Conservation (phyloP, 2,113 vertebrate species). For the Atractosteus spatula region DNA sequence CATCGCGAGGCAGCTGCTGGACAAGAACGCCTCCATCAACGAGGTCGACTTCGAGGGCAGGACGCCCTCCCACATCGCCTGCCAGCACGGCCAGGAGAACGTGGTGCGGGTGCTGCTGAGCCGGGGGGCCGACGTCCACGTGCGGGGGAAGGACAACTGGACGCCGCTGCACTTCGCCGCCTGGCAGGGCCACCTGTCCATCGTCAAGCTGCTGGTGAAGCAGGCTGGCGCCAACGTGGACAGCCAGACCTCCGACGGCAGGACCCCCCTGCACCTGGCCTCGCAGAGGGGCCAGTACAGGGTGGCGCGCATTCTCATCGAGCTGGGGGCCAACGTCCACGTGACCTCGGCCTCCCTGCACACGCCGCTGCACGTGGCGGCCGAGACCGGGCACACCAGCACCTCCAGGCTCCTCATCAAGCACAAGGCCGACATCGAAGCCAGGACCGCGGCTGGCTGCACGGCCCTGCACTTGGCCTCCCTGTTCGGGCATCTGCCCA, state of each 20-base stretch:
- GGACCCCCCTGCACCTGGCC: slow-evolving; percentile 86
- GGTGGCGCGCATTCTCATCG: slow-evolving; percentile 86
- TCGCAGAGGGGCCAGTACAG: slow-evolving; percentile 91
- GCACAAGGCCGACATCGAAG: slow-evolving; percentile 69
- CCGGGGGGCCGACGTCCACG: slow-evolving; percentile 69
- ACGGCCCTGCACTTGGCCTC: slow-evolving; percentile 84
- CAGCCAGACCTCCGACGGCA: slow-evolving; percentile 78
- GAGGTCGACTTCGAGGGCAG: slow-evolving; percentile 88
- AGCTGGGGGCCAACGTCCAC: slow-evolving; percentile 74
- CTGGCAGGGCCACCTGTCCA: slow-evolving; percentile 91
- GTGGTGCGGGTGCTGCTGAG: slow-evolving; percentile 84
- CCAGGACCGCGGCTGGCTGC: slow-evolving; percentile 62
- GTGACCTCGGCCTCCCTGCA: slow-evolving; percentile 53
- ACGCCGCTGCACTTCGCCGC: slow-evolving; percentile 85
- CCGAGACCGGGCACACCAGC: slow-evolving; percentile 91
- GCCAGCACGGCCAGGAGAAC: slow-evolving; percentile 91
- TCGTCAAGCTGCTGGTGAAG: slow-evolving; percentile 87
- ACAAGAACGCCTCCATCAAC: slow-evolving; percentile 70
- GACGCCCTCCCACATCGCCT: slow-evolving; percentile 86
- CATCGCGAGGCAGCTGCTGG: slow-evolving; percentile 83
- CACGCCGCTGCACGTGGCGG: slow-evolving; percentile 83
- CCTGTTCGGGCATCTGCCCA: slow-evolving; percentile 77
- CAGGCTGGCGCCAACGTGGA: slow-evolving; percentile 76
- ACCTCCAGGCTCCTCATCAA: slow-evolving; percentile 86
- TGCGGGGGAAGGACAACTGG: slow-evolving; percentile 86